Conservation (phyloP, 2,113 vertebrate species). For the Pedionomus torquatus region DNA sequence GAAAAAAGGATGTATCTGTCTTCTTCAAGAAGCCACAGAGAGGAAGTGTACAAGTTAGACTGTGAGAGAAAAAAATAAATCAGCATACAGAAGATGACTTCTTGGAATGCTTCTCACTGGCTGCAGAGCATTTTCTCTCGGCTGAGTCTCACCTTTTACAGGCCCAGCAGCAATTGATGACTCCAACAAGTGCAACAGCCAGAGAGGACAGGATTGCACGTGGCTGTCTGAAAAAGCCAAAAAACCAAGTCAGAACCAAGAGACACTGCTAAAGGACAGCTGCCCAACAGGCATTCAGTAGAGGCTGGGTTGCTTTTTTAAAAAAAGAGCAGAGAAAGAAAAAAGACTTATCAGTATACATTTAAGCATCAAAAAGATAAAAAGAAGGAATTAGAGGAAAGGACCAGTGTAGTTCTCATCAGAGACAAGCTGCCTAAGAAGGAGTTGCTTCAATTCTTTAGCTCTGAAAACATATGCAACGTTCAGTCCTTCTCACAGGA, state of each 20-base stretch:
- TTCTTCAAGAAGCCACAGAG: not conserved
- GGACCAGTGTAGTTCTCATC: too few relatives aligned
- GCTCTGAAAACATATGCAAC: not conserved
- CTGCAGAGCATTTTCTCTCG: not conserved
- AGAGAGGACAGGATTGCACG: fast-evolving
- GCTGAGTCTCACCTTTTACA: not conserved
- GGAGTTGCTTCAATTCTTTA: not conserved
- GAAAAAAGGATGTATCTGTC: not conserved
- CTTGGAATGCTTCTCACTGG: not conserved
- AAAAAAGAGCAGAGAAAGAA: not conserved
- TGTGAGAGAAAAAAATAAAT: not conserved
- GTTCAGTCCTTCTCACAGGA: not conserved
- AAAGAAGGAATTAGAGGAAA: not conserved
- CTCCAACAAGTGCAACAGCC: not conserved
- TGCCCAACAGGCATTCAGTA: not conserved
- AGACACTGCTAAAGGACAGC: not conserved
- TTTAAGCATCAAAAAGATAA: not conserved
- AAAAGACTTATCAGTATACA: not conserved
- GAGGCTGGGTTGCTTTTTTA: not conserved
- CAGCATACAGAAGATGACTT: not conserved
- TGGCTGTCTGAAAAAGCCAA: not conserved
- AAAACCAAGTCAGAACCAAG: not conserved
- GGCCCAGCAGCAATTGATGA: not conserved
- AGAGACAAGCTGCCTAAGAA: not conserved
- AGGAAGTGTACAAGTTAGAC: not conserved